Evolutionary conservation across 2,797 vertebrate species (phyloP), one percentile per base, ranked within the genome.

Genomic region (Acanthurus lineatus): DNA sequence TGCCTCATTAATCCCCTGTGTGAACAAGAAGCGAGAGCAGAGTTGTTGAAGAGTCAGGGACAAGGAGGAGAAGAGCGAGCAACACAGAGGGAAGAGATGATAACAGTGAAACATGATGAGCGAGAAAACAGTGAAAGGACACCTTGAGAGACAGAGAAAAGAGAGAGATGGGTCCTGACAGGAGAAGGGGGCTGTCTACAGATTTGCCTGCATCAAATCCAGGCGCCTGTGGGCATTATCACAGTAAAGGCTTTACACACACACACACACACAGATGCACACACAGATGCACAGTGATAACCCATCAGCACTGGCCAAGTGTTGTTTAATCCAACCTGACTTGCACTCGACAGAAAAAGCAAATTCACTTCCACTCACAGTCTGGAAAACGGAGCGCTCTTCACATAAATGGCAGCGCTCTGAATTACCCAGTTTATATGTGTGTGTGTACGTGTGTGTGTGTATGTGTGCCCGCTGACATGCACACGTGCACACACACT

Each of bases 271-370:
- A 81, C 63, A 69, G 70, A 79, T 77, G 78, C 84, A 85, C 84
- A 83, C 81, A 89, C 75, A 83, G 79, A 85, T 61, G 80, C 63
- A 69, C 70, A 79, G 86, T 89, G 92, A 94, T 93, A 92, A 94
- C 87, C 92, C 93, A 94, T 94, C 92, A 93, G 86, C 85, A 77
- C 82, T 90, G 84, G 91, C 92, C 90, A 91, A 92, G 93, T 93
- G 91, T 92, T 93, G 91, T 94, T 95, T 94, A 94, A 95, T 95
- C 91, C 91, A 93, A 94, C 89, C 92, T 93, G 93, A 94, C 94
- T 93, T 91, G 87, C 90, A 93, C 94, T 95, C 89, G 85, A 94
- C 92, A 93, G 93, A 93, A 93, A 94, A 94, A 94, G 92, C 93
- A 93, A 95, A 94, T 95, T 94, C 93, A 94, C 94, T 94, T 95